phyloP scores from a whole-genome alignment of 2,113 vertebrate species.

The rat (Rattus norvegicus) region DNA sequence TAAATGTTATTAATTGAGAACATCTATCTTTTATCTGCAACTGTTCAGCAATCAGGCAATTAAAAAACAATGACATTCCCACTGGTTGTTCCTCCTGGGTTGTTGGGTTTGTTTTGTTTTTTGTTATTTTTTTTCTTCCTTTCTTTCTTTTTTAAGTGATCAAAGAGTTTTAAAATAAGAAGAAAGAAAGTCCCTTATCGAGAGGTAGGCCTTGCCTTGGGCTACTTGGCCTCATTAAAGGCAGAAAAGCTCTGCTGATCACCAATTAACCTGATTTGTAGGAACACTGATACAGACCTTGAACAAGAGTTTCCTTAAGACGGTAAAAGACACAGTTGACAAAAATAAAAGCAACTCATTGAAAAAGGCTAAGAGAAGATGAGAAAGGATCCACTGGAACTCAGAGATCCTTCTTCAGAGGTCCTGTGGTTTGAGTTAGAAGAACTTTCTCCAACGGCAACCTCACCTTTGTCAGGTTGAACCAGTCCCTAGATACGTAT shows the following conservation, averaged over 20 bases:
- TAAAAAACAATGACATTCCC: conserved; percentile 98
- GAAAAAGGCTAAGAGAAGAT: conserved; percentile 80
- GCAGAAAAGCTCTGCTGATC: conserved; percentile 96
- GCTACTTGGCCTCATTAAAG: conserved; percentile 96
- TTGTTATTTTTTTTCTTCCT: neutral
- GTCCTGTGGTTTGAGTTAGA: conserved; percentile 69
- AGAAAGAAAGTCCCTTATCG: conserved; percentile 92
- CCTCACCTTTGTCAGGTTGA: conserved; percentile 65
- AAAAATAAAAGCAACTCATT: conserved; percentile 90
- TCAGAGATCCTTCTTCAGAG: conserved; percentile 81
- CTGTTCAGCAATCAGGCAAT: conserved; percentile 98
- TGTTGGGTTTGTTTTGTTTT: neutral
- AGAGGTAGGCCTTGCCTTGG: conserved; percentile 93
- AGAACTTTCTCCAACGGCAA: conserved; percentile 69
- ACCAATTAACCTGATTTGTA: conserved; percentile 99
- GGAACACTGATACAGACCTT: conserved; percentile 94
- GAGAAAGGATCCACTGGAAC: conserved; percentile 86
- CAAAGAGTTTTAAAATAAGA: conserved; percentile 93
- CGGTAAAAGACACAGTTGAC: conserved; percentile 90
- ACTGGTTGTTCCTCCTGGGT: conserved; percentile 88
- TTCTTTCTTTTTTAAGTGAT: conserved; percentile 87
- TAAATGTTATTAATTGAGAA: conserved; percentile 99
- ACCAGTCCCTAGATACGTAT: conserved; percentile 65
- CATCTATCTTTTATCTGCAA: conserved; percentile 99
- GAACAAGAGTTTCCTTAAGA: conserved; percentile 89